Base-by-base conservation (phyloP, 2,797 vertebrate genomes). In the Tragelaphus eurycerus region DNA sequence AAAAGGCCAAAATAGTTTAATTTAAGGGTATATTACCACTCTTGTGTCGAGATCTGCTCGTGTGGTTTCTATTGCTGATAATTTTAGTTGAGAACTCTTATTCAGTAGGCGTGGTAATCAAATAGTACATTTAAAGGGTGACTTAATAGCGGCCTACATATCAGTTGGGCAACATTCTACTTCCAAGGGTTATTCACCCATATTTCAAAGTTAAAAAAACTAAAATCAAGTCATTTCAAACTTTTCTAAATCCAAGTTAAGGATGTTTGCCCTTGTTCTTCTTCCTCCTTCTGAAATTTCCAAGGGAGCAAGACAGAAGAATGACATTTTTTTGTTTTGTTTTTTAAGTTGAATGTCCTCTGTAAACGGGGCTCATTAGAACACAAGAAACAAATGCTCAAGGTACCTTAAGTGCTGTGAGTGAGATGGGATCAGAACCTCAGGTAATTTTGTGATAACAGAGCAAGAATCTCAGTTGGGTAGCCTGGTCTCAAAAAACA, bases 1-100 rank as follows among this genome's bases (percentile, higher is more conserved):
- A 95, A 98, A 60, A 86, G 71, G 93, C 43, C 93, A 92, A 96
- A 97, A 97, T 95, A 97, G 52, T 95, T 98, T 97, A 97, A 98
- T 98, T 90, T 93, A 64, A 92, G 96, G 89, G 81, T 97, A 78
- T 55, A n/a, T 96, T 97, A 79, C 87, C 23, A 64, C 34, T 76
- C 64, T 48, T 4, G 1, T 60, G 52, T 71, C 10, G 38, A 86
- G 85, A 95, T 76, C 67, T 92, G 87, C 21, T 84, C 5, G 0
- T 46, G 54, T 54, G 48, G 78, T 38, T 90, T 93, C 92, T 95
- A 78, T 34, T 84, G 82, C 86, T 90, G 67, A 89, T 79, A 95
- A 92, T 86, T 60, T 85, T 54, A 54, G 52, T 92, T 90, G 38
- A 14, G 15, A 90, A 76, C 78, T 90, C 89, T 59, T 83, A 95